Percentiles rank a stretch among this genome's conserved stretches.
Evolutionary conservation across 2,797 vertebrate species (phyloP).

Genomic region (Enteromius fasciolatus): DNA sequence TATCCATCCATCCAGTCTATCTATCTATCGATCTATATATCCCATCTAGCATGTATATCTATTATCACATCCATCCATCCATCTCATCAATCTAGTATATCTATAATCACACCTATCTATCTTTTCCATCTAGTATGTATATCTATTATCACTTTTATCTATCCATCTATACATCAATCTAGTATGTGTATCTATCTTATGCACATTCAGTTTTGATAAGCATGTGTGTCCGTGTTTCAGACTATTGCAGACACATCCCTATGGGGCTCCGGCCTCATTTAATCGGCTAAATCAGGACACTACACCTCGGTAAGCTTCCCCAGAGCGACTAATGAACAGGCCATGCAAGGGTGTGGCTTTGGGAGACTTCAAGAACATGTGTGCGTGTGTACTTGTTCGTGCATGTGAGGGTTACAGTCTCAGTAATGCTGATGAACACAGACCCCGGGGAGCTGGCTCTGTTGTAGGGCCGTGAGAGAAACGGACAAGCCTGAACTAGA

Average conservation of each 20-base stretch:
- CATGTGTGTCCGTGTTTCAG: conserved; percentile 10
- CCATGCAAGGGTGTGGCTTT: conserved; percentile 45
- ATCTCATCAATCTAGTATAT: not conserved
- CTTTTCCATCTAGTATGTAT: too few relatives aligned
- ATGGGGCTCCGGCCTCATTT: conserved; percentile 49
- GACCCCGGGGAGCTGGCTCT: conserved; percentile 18
- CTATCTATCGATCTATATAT: too few relatives aligned
- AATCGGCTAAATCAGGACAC: conserved; percentile 53
- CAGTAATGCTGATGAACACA: not conserved
- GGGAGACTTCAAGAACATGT: conserved; percentile 31
- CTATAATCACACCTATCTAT: too few relatives aligned
- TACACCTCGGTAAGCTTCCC: conserved; percentile 42
- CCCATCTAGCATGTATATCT: too few relatives aligned
- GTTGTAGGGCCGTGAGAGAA: conserved; percentile 31
- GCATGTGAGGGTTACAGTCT: conserved; percentile 20
- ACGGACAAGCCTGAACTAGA: conserved; percentile 28
- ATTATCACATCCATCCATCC: too few relatives aligned
- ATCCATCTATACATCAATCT: not conserved
- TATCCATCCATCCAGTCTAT: too few relatives aligned
- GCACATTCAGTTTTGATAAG: not conserved
- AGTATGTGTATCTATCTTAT: too few relatives aligned
- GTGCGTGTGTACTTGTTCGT: conserved; percentile 1
- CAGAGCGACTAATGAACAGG: conserved; percentile 48
- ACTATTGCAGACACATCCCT: conserved; percentile 45
- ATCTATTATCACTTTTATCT: not conserved